Conservation (phyloP, 2,113 vertebrate genomes). For the Phalacrocorax pelagicus region DNA sequence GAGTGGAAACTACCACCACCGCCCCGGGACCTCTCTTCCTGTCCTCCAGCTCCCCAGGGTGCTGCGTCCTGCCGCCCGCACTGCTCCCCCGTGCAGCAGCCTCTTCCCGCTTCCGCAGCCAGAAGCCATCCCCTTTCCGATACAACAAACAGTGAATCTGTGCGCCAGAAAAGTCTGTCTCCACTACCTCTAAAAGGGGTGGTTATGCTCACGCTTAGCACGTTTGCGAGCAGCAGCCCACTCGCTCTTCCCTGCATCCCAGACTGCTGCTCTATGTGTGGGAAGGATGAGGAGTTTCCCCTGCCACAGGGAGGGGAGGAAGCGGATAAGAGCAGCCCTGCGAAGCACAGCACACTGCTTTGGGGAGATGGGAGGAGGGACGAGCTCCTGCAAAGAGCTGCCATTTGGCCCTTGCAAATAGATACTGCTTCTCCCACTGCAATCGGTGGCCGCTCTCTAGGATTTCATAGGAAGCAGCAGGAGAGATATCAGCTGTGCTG, state of each 20-base stretch:
- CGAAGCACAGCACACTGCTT: background rate
- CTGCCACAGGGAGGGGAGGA: background rate
- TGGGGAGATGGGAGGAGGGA: background rate
- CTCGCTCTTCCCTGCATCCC: background rate
- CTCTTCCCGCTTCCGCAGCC: slow-evolving; percentile 38
- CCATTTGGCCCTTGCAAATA: background rate
- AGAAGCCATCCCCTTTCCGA: slow-evolving; percentile 22
- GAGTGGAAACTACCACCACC: slow-evolving; percentile 26
- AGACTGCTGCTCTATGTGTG: background rate
- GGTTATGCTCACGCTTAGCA: background rate
- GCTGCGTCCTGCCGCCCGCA: background rate
- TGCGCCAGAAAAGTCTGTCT: background rate
- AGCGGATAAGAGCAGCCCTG: background rate
- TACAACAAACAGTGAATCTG: background rate
- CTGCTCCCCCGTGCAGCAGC: background rate
- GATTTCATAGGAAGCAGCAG: slow-evolving; percentile 7
- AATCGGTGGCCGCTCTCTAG: background rate
- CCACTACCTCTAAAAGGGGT: background rate
- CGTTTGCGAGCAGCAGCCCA: background rate
- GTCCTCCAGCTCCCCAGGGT: slow-evolving; percentile 27
- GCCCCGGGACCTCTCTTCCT: slow-evolving; percentile 39
- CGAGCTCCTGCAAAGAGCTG: background rate
- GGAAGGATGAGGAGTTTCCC: background rate
- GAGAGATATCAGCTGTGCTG: slow-evolving; percentile 46
- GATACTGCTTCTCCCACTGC: background rate